Base-by-base conservation (phyloP, 2,888 invertebrate genomes). In the Phasia obesa region DNA sequence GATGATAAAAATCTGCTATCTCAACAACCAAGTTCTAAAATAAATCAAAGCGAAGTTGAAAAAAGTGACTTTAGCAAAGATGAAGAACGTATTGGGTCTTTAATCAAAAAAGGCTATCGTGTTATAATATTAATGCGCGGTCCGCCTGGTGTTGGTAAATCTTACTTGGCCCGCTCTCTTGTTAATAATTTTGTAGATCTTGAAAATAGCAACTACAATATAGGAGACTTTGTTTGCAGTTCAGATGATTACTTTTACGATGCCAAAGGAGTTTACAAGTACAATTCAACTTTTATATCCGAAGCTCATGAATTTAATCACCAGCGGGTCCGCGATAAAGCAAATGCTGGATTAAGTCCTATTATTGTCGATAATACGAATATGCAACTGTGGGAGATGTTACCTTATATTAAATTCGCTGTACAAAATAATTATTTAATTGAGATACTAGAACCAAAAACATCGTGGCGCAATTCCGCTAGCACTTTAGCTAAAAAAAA, bases 321-420 rank as follows among this genome's bases (percentile, higher is more conserved):
- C 74, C 90, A 90, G 6, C 92, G 94, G 85, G 95, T 95, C 47
- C 88, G 87, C 35, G 90, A 92, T 4, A 94, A 94, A 2, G 90
- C 95, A 85, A 88, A 88, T 7, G 88, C 92, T 64, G 95, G 95
- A 0, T 90, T 93, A 70, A 96, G 95, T 88, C 97, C 98, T 0
- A 92, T 98, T 15, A 94, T 98, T 70, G 94, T 98, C 70, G 98
- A 98, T 88, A 98, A 98, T 88, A 98, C 98, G 0, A 97, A 98
- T 88, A 93, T 94, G 2, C 86, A 94, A 89, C 86, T 93, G 6
- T 97, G 97, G 97, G 97, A 98, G 92, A 97, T 98, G 96, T 92
- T 93, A 85, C 93, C 94, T 0, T 98, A 98, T 91, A 93, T 94
- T 1, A 89, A 90, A 25, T 90, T 93, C 89, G 98, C 94, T 0